Evolutionary conservation across 2,797 vertebrate species (phyloP), one percentile per base, ranked within the genome.

Genomic region (Tiaroga cobitis): DNA sequence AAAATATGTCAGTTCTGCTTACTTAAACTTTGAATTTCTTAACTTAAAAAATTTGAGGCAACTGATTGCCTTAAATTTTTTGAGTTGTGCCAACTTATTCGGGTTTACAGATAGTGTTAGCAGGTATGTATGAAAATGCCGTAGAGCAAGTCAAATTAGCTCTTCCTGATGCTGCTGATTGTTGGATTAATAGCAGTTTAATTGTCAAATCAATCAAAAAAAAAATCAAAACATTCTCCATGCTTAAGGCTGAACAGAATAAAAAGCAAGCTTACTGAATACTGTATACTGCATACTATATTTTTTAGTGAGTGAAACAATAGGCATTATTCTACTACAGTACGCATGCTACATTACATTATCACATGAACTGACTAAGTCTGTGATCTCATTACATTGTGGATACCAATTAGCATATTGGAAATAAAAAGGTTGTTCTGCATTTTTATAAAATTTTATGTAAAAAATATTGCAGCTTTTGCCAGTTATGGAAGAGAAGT

Each of bases 91-190:
- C n/a, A n/a, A n/a, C n/a, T n/a, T n/a, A n/a, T n/a, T n/a, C n/a
- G n/a, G n/a, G n/a, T n/a, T n/a, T n/a, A n/a, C n/a, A n/a, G n/a
- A n/a, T n/a, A n/a, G n/a, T 74, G 39, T 82, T 74, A 63, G 41
- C 70, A 74, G 39, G 81, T 49, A 72, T 72, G 67, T 37, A 63
- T 63, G 26, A 72, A 46, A 54, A 82, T 61, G 37, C 26, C 19
- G 8, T 39, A 3, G 39, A 63, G 69, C 80, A 56, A 73, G 39
- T 61, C 5, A 34, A 63, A 63, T 74, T 0, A 82, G 26, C 26
- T 46, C 41, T 63, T 32, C 32, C 43, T 75, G 15, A 65, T 83
- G 72, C 29, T 75, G 21, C 4, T 83, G 5, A 49, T 51, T 65
- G 59, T 39, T 75, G 16, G 16, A 67, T 75, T 51, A 75, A 51